Percentiles rank a stretch among this genome's conserved stretches.
phyloP scores from a whole-genome alignment of 2,113 vertebrate genomes.

The Peromyscus polionotus region DNA sequence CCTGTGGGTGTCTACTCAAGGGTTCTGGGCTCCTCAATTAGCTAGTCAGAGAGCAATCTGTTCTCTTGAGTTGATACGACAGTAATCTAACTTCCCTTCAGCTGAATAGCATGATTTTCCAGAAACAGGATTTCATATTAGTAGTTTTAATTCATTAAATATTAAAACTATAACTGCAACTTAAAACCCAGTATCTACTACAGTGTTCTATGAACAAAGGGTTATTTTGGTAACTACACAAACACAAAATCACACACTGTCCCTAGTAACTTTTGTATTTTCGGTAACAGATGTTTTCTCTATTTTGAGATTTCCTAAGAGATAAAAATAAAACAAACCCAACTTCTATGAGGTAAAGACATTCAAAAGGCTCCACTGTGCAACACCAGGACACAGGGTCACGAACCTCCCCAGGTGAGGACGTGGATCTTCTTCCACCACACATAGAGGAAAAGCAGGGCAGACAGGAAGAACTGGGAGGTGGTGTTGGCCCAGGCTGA shows the following conservation, averaged over 20 bases:
- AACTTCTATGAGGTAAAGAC: not conserved
- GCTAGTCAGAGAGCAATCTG: not conserved
- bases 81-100: not conserved
- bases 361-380: not conserved
- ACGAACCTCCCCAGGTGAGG: constrained; percentile 93
- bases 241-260: not conserved
- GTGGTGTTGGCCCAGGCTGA: constrained; percentile 92
- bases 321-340: not conserved
- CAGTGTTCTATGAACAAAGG: not conserved
- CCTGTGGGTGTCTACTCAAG: not conserved
- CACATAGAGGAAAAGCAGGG: constrained; percentile 91
- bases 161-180: not conserved
- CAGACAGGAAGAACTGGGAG: constrained; percentile 89
- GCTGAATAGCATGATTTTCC: not conserved
- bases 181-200: not conserved
- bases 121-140: not conserved
- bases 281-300: not conserved
- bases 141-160: constrained; percentile 31
- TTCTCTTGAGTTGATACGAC: not conserved
- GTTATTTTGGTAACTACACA: not conserved
- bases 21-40: not conserved
- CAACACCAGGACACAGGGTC: not conserved
- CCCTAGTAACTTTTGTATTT: not conserved
- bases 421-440: constrained; percentile 92
- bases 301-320: constrained; percentile 28